Conservation (phyloP, 2,888 invertebrate genomes). For the Zaprionus bogoriensis region DNA sequence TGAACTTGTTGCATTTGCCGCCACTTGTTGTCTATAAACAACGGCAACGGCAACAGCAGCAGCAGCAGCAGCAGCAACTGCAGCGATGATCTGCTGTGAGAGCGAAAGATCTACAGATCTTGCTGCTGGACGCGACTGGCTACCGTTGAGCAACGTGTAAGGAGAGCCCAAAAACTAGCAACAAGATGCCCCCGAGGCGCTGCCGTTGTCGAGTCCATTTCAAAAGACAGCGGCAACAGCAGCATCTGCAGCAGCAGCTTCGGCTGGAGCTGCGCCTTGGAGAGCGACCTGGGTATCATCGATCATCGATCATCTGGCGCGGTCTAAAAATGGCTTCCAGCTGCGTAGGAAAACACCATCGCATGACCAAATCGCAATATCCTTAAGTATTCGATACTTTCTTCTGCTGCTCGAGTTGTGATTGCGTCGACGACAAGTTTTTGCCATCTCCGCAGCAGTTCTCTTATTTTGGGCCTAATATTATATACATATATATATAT, state of each 20-base stretch:
- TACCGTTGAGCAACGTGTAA: slow-evolving; percentile 57
- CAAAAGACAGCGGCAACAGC: slow-evolving; percentile 64
- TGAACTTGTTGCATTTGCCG: slow-evolving; percentile 71
- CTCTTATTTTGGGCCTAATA: slow-evolving; percentile 73
- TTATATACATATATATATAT: slow-evolving; percentile 53
- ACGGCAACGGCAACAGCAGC: not conserved
- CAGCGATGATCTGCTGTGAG: slow-evolving; percentile 14
- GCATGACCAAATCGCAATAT: slow-evolving; percentile 78
- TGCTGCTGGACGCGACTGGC: slow-evolving; percentile 13
- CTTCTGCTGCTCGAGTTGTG: slow-evolving; percentile 74
- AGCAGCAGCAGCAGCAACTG: slow-evolving; percentile 4
- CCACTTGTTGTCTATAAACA: slow-evolving; percentile 37
- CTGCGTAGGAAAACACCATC: slow-evolving; percentile 78
- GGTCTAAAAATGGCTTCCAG: slow-evolving; percentile 77
- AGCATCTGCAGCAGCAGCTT: too few species aligned
- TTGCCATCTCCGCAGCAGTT: slow-evolving; percentile 35
- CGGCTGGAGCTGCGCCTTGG: slow-evolving; percentile 12
- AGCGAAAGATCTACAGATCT: slow-evolving; percentile 20
- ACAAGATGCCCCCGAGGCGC: slow-evolving; percentile 70
- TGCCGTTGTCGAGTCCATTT: slow-evolving; percentile 71
- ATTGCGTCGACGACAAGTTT: slow-evolving; percentile 68
- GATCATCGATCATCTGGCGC: slow-evolving; percentile 74
- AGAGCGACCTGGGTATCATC: slow-evolving; percentile 70
- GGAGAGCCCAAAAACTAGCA: slow-evolving; percentile 65
- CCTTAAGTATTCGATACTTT: slow-evolving; percentile 64